A percentile compares a stretch with the other conserved stretches of the same genome.
phyloP scores from a whole-genome alignment of 2,113 vertebrate species.

The Paraplagusia blochii region DNA sequence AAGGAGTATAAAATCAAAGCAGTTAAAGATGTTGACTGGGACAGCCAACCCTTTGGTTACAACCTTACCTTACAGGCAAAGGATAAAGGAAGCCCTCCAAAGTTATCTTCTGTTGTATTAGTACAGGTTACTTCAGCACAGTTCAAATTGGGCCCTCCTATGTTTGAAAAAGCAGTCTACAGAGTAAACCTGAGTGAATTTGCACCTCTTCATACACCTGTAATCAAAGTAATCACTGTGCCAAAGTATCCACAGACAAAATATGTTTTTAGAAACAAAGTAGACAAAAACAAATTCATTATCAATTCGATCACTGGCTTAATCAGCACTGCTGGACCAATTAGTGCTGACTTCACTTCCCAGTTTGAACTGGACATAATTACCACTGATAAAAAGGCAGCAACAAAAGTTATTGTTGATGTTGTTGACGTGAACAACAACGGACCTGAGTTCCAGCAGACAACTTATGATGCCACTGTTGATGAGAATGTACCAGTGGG shows the following conservation, averaged over 20 bases:
- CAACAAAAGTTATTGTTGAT: conserved; percentile 85
- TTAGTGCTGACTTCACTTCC: conserved; percentile 78
- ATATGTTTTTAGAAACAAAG: conserved; percentile 84
- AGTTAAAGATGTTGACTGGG: conserved; percentile 83
- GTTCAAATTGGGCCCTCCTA: conserved; percentile 84
- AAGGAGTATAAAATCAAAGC: conserved; percentile 95
- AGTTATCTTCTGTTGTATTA: conserved; percentile 88
- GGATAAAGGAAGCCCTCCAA: conserved; percentile 91
- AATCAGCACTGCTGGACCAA: conserved; percentile 84
- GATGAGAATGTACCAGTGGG: conserved; percentile 91
- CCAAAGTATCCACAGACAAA: conserved; percentile 84
- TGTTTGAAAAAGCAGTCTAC: conserved; percentile 88
- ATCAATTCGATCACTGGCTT: conserved; percentile 90
- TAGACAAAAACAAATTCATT: conserved; percentile 79
- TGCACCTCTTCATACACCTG: conserved; percentile 87
- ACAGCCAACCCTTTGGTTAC: conserved; percentile 88
- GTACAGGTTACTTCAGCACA: conserved; percentile 85
- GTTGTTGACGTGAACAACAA: conserved; percentile 89
- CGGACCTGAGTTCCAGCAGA: conserved; percentile 88
- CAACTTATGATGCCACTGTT: conserved; percentile 87
- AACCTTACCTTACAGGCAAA: conserved; percentile 96
- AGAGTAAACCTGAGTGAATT: conserved; percentile 92
- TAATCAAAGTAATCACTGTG: conserved; percentile 86
- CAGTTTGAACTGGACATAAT: conserved; percentile 88
- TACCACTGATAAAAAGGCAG: conserved; percentile 84